Evolutionary conservation across 2,113 vertebrate species (phyloP).

Genomic region (Halichoeres trimaculatus): DNA sequence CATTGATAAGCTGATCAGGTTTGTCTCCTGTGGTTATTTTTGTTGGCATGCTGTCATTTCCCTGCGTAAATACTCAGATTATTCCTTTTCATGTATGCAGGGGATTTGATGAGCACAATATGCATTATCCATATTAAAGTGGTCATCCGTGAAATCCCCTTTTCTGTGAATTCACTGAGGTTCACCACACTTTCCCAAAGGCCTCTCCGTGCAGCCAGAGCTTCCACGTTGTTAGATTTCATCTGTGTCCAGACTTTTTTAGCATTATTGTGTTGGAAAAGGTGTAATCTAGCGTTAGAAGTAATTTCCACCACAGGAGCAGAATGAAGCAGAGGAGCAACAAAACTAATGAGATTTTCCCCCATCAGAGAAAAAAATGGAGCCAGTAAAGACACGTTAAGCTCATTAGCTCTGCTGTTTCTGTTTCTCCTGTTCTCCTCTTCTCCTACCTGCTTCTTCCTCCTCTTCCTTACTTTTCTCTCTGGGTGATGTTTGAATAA

Average conservation of each 20-base stretch:
- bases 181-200: neutral
- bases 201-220: neutral
- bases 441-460: neutral
- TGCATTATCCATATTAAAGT: slow-evolving; percentile 7
- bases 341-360: slow-evolving; percentile 39
- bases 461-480: slow-evolving; percentile 9
- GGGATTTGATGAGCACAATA: neutral
- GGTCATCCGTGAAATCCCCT: slow-evolving; percentile 15
- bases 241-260: neutral
- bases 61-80: neutral
- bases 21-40: neutral
- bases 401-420: slow-evolving; percentile 7
- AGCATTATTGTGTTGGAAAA: neutral
- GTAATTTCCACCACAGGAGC: slow-evolving; percentile 47
- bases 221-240: neutral
- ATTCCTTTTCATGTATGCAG: neutral
- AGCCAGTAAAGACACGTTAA: slow-evolving; percentile 1
- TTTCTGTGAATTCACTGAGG: slow-evolving; percentile 11
- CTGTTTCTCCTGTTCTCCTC: neutral
- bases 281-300: neutral
- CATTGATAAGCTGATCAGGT: no score
- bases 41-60: neutral
- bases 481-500: neutral
- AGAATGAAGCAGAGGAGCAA: neutral
- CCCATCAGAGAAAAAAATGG: slow-evolving; percentile 14